Conservation (phyloP, 2,888 invertebrate species). For the Drosophila bunnanda region DNA sequence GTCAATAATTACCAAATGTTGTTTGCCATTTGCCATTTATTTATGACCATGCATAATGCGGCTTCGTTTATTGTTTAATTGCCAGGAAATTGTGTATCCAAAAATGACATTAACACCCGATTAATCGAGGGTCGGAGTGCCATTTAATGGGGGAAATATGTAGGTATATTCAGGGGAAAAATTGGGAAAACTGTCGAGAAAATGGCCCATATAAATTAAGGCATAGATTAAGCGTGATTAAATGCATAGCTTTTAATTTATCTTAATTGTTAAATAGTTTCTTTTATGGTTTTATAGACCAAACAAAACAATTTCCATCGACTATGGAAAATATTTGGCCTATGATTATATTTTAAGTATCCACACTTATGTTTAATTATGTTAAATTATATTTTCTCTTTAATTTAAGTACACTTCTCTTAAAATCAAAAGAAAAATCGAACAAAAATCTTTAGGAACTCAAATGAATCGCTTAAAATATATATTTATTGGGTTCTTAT, state of each 20-base stretch:
- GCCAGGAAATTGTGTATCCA: constrained; percentile 1
- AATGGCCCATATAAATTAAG: neutral
- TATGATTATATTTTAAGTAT: too few relatives aligned
- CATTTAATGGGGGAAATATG: neutral
- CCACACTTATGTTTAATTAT: too few relatives aligned
- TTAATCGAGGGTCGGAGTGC: neutral
- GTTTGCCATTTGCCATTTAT: constrained; percentile 25
- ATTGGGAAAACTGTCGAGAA: neutral
- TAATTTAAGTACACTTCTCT: too few relatives aligned
- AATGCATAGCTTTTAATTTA: neutral
- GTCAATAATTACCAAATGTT: constrained; percentile 54
- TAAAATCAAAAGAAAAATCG: too few relatives aligned
- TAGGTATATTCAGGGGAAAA: neutral
- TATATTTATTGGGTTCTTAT: too few relatives aligned
- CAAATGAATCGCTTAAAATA: too few relatives aligned
- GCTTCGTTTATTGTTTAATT: constrained; percentile 26
- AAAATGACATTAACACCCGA: constrained; percentile 23
- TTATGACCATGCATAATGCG: constrained; percentile 1
- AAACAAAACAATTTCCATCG: too few relatives aligned
- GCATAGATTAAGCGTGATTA: neutral
- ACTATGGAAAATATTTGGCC: too few relatives aligned
- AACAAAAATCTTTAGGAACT: too few relatives aligned
- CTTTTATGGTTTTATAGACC: too few relatives aligned
- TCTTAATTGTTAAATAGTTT: neutral
- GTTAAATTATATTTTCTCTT: too few relatives aligned